Conservation (phyloP, 2,797 vertebrate genomes). For the Acestrorhynchus altus region DNA sequence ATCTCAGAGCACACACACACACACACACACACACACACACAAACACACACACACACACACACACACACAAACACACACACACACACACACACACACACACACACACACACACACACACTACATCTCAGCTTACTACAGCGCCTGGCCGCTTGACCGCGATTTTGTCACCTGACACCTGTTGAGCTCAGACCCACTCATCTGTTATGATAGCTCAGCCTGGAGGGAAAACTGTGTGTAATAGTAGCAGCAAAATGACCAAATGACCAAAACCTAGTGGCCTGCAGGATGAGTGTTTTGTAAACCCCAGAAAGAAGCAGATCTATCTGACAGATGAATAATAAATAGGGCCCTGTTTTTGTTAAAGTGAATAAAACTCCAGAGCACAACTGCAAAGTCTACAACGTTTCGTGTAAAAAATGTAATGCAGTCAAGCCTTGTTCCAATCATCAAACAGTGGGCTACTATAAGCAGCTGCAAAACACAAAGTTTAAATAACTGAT, state of each 20-base stretch:
- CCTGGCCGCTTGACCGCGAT: slow-evolving; percentile 16
- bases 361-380: not conserved
- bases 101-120: slow-evolving; percentile 11
- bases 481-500: too few species aligned
- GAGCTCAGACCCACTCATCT: slow-evolving; percentile 29
- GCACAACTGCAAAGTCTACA: not conserved
- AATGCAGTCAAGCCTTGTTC: too few species aligned
- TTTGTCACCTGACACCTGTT: slow-evolving; percentile 32
- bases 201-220: not conserved
- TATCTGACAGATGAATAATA: too few species aligned
- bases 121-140: slow-evolving; percentile 23
- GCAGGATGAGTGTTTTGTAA: not conserved
- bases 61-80: slow-evolving; percentile 7
- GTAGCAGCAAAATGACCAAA: not conserved
- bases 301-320: not conserved
- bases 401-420: not conserved
- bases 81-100: slow-evolving; percentile 15
- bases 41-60: slow-evolving; percentile 18
- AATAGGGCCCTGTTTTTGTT: not conserved
- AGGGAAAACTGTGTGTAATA: not conserved
- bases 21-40: slow-evolving; percentile 15
- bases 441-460: too few species aligned
- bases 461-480: too few species aligned
- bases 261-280: not conserved
- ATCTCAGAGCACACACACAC: slow-evolving; percentile 16